Percentiles rank a stretch among this genome's conserved stretches.
Conservation (phyloP, 2,113 vertebrate species). For the Helogale parvula region DNA sequence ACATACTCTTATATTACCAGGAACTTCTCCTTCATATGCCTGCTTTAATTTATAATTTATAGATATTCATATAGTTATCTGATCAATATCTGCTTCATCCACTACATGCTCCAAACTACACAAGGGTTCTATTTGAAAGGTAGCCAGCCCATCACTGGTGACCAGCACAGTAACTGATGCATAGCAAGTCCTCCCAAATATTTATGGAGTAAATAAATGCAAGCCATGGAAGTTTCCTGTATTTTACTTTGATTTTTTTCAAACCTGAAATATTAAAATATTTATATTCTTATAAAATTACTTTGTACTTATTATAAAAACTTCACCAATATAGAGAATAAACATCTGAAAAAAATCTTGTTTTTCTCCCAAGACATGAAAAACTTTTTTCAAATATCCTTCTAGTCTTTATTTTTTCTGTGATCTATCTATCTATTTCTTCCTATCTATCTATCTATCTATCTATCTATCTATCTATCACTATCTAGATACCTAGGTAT, state of each 20-base stretch:
- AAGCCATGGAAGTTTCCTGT: not conserved
- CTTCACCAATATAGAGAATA: not conserved
- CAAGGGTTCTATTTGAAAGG: not conserved
- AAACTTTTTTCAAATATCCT: not conserved
- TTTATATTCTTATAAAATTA: not conserved
- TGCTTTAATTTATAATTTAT: not conserved
- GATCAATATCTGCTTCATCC: not conserved
- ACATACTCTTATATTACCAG: not conserved
- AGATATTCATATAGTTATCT: not conserved
- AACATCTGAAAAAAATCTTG: not conserved
- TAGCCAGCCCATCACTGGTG: not conserved
- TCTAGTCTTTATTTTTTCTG: not conserved
- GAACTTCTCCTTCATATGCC: not conserved
- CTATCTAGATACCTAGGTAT: too few species aligned
- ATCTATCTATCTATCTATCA: too few species aligned
- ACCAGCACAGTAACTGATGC: not conserved
- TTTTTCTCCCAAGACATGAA: not conserved
- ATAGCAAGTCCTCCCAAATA: not conserved
- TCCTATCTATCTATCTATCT: too few species aligned
- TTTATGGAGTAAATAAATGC: not conserved
- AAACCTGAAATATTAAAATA: not conserved
- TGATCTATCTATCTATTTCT: not conserved
- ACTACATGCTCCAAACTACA: not conserved
- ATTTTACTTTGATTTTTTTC: not conserved
- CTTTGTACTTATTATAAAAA: not conserved